Conservation (phyloP, 1,140 invertebrate genomes). For the Piezodorus guildinii region DNA sequence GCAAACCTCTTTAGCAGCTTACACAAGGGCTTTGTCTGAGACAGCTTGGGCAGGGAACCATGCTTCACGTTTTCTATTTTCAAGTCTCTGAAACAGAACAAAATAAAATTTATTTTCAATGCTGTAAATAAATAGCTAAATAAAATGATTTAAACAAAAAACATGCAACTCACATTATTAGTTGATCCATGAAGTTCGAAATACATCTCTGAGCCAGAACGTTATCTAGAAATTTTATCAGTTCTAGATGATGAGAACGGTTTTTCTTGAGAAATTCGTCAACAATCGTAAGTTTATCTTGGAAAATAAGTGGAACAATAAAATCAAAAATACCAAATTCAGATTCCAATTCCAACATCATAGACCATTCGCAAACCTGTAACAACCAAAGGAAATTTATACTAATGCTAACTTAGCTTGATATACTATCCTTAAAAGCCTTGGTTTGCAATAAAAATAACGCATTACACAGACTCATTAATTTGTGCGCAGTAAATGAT, state of each 20-base stretch:
- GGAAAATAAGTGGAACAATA: conserved; percentile 56
- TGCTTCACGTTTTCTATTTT: conserved; percentile 45
- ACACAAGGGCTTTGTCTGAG: conserved; percentile 45
- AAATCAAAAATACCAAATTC: conserved; percentile 51
- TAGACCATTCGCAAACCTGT: conserved; percentile 49
- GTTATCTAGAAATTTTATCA: conserved; percentile 50
- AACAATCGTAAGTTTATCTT: conserved; percentile 53
- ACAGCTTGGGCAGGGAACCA: conserved; percentile 44
- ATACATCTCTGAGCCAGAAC: conserved; percentile 29
- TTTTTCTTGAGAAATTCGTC: conserved; percentile 52
- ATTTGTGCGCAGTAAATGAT: too few species aligned
- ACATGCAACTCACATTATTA: conserved; percentile 4
- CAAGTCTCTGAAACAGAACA: conserved; percentile 34
- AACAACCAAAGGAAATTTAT: conserved; percentile 15
- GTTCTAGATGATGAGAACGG: conserved; percentile 42
- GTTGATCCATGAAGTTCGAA: conserved; percentile 1
- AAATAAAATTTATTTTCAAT: neutral
- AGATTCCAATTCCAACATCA: conserved; percentile 47
- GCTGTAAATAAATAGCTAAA: neutral
- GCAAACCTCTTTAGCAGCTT: conserved; percentile 40
- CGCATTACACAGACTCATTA: too few species aligned
- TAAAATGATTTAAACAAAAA: neutral
- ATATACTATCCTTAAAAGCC: too few species aligned
- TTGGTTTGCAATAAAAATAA: too few species aligned
- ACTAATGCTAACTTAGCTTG: too few species aligned